Conservation (phyloP, 2,113 vertebrate genomes). For the Gallinago undulata region DNA sequence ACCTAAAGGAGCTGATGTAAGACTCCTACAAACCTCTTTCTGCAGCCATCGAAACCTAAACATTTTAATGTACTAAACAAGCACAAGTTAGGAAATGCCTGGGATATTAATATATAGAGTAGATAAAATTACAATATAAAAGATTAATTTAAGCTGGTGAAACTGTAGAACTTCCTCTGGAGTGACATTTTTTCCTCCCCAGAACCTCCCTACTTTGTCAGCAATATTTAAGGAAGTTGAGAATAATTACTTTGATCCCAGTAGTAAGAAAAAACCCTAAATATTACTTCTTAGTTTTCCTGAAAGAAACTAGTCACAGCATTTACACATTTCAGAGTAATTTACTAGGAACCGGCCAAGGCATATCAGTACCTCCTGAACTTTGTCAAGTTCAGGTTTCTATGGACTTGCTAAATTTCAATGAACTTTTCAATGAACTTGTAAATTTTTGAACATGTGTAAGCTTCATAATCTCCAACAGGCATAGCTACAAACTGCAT, state of each 20-base stretch:
- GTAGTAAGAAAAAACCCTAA: neutral
- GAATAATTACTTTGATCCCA: neutral
- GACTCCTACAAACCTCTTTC: neutral
- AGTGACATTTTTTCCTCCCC: neutral
- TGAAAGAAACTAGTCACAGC: neutral
- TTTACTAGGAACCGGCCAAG: neutral
- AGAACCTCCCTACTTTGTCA: neutral
- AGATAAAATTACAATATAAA: neutral
- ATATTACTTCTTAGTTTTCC: neutral
- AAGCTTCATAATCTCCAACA: neutral
- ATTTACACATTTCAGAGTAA: neutral
- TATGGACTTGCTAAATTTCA: neutral
- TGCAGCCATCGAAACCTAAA: neutral
- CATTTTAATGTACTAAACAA: neutral
- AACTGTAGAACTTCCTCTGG: neutral
- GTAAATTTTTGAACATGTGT: neutral
- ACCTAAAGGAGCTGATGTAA: neutral
- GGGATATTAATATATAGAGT: neutral
- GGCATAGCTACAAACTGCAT: neutral
- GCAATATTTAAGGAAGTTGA: neutral
- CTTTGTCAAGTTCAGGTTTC: neutral
- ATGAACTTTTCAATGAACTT: neutral
- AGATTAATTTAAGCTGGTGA: neutral
- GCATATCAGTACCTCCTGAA: neutral
- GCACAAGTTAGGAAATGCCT: neutral